Evolutionary conservation across 2,888 invertebrate species (phyloP), one percentile per base, ranked within the genome.

Genomic region (Conus canariensis): DNA sequence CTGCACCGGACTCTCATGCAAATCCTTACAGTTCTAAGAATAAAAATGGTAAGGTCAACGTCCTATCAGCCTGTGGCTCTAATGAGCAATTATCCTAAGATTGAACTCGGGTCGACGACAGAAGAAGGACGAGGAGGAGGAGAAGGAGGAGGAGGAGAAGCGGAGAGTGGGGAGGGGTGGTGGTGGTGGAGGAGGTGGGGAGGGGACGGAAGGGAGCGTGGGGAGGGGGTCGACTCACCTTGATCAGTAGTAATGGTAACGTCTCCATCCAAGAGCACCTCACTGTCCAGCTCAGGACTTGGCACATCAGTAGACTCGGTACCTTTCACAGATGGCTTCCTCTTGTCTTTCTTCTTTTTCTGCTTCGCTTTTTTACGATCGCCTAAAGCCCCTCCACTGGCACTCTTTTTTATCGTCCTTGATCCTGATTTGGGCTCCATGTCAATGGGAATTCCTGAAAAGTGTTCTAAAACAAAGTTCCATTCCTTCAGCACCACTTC

Each of bases 241-340:
- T 83, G 83, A 67, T 83, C 88, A 19, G 88, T 88, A 14, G 64
- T 64, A 25, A 30, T 30, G 9, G 82, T 82, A 16, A 45, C 64
- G 22, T 88, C 88, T 83, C 88, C 88, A 14, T 88, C 88, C 22
- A 56, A 6, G 10, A 12, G 70, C n/a, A 67, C 83, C 30, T 88
- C 88, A 45, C 83, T 88, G 83, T 88, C 88, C 14, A 88, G 60
- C 19, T 88, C 88, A 16, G 88, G 88, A 67, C 88, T 88, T 5
- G 82, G 88, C 14, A 88, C 67, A 64, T 83, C 88, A 8, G 80
- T 88, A 16, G 88, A 88, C 60, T 88, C 88, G 19, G 80, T 83
- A 7, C 88, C 88, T 56, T 83, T 82, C 67, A 83, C 45, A 8
- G 64, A 67, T n/a, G 77, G 14, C 25, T 88, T 88, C 83, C 83